phyloP scores from a whole-genome alignment of 1,140 invertebrate species.

The Penaeus chinensis region DNA sequence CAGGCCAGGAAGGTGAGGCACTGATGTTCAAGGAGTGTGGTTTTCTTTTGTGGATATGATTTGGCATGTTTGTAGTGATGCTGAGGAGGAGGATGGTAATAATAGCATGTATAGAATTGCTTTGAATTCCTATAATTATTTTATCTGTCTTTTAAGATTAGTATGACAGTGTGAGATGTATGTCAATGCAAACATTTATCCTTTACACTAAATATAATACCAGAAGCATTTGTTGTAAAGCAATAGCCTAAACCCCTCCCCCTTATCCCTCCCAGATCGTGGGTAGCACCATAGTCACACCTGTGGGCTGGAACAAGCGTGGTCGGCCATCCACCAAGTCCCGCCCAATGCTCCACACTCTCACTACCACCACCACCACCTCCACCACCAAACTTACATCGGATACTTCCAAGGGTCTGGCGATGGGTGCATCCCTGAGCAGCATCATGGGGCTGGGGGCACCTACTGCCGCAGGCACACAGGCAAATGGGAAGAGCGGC shows the following conservation, averaged over 20 bases:
- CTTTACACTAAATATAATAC: too few relatives aligned
- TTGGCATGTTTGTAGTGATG: too few relatives aligned
- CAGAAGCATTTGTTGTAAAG: too few relatives aligned
- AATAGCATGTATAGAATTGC: not conserved
- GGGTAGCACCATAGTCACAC: slow-evolving; percentile 51
- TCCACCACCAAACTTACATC: not conserved
- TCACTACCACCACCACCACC: not conserved
- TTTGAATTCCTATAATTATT: not conserved
- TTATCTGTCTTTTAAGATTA: too few relatives aligned
- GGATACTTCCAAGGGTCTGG: not conserved
- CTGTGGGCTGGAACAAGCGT: slow-evolving; percentile 48
- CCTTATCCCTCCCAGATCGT: slow-evolving; percentile 5
- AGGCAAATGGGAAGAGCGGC: not conserved
- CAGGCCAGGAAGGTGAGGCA: slow-evolving; percentile 24
- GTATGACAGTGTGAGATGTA: too few relatives aligned
- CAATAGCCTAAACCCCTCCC: too few relatives aligned
- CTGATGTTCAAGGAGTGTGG: too few relatives aligned
- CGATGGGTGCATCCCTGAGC: not conserved
- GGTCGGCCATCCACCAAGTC: slow-evolving; percentile 36
- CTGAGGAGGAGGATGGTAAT: too few relatives aligned
- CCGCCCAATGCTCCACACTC: not conserved
- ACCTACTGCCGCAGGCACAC: not conserved
- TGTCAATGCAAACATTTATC: too few relatives aligned
- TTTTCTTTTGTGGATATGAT: too few relatives aligned
- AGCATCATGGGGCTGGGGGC: too few relatives aligned